Evolutionary conservation across 92 coral and sea anemone genomes (phyloP).

Genomic region (Zoanthus sociatus): DNA sequence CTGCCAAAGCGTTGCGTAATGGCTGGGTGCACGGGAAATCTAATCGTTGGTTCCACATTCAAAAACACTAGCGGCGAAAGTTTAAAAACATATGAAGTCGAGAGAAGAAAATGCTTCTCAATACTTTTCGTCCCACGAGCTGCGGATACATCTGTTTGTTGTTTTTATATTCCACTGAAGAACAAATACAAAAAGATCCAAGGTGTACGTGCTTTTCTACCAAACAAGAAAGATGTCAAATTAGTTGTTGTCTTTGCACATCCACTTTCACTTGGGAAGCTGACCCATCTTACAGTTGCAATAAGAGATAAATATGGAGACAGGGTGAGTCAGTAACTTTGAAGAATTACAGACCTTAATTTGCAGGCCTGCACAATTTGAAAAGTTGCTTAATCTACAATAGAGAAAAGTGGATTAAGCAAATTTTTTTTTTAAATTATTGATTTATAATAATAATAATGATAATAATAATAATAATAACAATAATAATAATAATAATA

Average conservation of each 20-base stretch:
- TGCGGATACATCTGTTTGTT: conserved; percentile 53
- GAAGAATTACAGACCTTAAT: not conserved
- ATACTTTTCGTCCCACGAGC: conserved; percentile 75
- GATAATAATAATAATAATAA: too few species aligned
- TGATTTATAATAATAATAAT: too few species aligned
- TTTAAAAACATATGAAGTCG: conserved; percentile 35
- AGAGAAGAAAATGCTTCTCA: conserved; percentile 45
- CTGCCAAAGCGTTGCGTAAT: conserved; percentile 63
- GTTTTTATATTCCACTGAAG: conserved; percentile 79
- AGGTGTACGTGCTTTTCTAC: conserved; percentile 78
- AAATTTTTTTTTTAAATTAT: too few species aligned
- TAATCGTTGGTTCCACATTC: conserved; percentile 54
- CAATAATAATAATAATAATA: too few species aligned
- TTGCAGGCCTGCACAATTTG: not conserved
- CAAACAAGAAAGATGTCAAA: conserved; percentile 75
- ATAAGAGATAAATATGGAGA: conserved; percentile 80
- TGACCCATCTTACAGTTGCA: conserved; percentile 77
- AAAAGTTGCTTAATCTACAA: too few species aligned
- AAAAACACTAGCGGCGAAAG: not conserved
- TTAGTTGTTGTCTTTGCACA: conserved; percentile 81
- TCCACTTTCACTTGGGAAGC: conserved; percentile 86
- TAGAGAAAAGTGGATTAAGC: too few species aligned
- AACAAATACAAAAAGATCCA: conserved; percentile 82
- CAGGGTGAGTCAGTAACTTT: conserved; percentile 55
- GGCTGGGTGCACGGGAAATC: conserved; percentile 65